Evolutionary conservation across 2,888 invertebrate genomes (phyloP).

Genomic region (Enoplolaimus lenunculus): DNA sequence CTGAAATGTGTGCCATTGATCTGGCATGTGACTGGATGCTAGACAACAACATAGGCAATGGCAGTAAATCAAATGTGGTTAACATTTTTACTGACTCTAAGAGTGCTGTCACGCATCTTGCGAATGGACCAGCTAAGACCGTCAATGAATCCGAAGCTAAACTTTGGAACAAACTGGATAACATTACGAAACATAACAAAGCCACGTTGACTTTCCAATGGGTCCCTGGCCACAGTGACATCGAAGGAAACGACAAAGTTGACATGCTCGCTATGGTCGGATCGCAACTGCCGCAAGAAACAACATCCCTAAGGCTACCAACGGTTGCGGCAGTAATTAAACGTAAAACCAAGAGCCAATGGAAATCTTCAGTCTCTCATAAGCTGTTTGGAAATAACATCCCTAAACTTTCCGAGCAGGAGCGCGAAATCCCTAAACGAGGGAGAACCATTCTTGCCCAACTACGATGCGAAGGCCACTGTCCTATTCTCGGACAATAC

Average conservation of each 20-base stretch:
- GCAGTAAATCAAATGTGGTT: neutral
- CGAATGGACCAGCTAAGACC: neutral
- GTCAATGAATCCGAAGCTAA: neutral
- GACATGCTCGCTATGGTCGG: neutral
- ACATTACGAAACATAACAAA: neutral
- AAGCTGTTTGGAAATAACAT: neutral
- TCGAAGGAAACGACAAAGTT: conserved; percentile 4
- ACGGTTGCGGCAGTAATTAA: neutral
- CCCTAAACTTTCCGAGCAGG: neutral
- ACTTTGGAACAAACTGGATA: neutral
- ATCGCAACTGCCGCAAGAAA: neutral
- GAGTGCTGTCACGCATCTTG: neutral
- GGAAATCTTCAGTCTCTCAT: neutral
- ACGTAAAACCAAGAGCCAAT: neutral
- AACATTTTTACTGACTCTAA: neutral
- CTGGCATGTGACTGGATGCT: neutral
- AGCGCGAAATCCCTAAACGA: neutral
- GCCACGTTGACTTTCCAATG: neutral
- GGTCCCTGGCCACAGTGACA: conserved; percentile 6
- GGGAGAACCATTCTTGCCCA: neutral
- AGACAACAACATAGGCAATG: neutral
- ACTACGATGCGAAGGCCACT: neutral
- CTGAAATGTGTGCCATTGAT: neutral
- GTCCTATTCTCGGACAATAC: neutral
- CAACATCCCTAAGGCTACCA: neutral